Percentiles rank a stretch among this genome's conserved stretches.
Conservation (phyloP, 2,888 invertebrate genomes). For the Endotricha flammealis region DNA sequence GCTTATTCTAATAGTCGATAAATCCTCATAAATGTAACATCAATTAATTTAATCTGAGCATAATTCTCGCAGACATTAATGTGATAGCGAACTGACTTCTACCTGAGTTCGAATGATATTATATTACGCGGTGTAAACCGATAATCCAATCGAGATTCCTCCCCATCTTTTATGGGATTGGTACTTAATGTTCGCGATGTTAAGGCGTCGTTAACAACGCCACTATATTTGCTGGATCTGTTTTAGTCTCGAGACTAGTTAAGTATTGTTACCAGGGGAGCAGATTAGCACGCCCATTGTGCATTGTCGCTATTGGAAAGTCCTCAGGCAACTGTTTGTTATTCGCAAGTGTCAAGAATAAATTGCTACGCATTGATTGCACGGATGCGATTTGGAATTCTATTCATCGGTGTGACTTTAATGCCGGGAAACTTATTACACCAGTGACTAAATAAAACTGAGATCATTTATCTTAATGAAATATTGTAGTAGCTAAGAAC, state of each 20-base stretch:
- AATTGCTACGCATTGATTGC: slow-evolving; percentile 16
- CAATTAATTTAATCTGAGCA: slow-evolving; percentile 47
- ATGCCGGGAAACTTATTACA: slow-evolving; percentile 16
- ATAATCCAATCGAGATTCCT: slow-evolving; percentile 55
- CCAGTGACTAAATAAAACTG: slow-evolving; percentile 1
- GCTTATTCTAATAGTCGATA: slow-evolving; percentile 33
- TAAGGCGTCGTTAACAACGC: slow-evolving; percentile 51
- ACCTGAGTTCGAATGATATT: slow-evolving; percentile 38
- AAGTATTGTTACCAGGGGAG: slow-evolving; percentile 16
- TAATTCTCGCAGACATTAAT: slow-evolving; percentile 50
- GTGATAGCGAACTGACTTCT: slow-evolving; percentile 51
- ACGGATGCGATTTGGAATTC: slow-evolving; percentile 8
- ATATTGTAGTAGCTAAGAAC: not conserved
- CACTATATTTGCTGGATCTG: slow-evolving; percentile 37
- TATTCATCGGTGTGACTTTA: slow-evolving; percentile 1
- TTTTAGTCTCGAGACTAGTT: slow-evolving; percentile 24
- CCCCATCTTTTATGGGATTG: slow-evolving; percentile 50
- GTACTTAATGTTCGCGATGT: slow-evolving; percentile 48
- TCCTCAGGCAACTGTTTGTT: slow-evolving; percentile 17
- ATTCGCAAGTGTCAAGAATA: slow-evolving; percentile 14
- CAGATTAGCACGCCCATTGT: slow-evolving; percentile 13
- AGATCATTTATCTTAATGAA: not conserved
- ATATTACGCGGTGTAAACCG: slow-evolving; percentile 49
- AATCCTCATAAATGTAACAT: slow-evolving; percentile 49
- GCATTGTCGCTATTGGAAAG: slow-evolving; percentile 10